Percentiles rank a stretch among this genome's conserved stretches.
Conservation (phyloP, 1,140 invertebrate species). For the Armadillidium nasatum region DNA sequence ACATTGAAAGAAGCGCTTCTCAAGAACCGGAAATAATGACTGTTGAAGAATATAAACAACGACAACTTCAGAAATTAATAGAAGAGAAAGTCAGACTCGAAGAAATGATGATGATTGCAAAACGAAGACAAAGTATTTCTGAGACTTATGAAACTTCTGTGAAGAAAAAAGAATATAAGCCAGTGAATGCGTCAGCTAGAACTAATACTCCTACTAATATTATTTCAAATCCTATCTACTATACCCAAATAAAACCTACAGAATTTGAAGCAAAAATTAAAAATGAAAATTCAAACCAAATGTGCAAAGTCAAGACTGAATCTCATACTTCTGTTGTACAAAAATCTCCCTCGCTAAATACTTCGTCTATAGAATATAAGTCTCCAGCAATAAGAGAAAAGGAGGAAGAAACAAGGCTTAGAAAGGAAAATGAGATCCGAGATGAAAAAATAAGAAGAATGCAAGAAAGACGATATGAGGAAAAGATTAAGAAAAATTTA, state of each 20-base stretch:
- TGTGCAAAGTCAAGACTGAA: conserved; percentile 25
- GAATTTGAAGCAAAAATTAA: too few relatives aligned
- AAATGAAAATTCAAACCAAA: neutral
- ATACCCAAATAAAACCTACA: too few relatives aligned
- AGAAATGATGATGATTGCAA: conserved; percentile 43
- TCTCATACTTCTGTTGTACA: too few relatives aligned
- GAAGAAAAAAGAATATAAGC: neutral
- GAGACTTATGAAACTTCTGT: neutral
- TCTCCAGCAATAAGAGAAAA: neutral
- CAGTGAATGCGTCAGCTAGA: neutral
- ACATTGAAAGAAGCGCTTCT: neutral
- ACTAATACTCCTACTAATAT: too few relatives aligned
- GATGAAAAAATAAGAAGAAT: conserved; percentile 43
- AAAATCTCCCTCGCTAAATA: too few relatives aligned
- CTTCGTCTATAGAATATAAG: neutral
- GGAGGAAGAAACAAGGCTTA: conserved; percentile 15
- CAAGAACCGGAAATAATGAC: conserved; percentile 3
- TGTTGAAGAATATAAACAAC: conserved; percentile 30
- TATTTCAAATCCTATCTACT: too few relatives aligned
- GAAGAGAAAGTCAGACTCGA: conserved; percentile 39
- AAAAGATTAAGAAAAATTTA: conserved; percentile 33
- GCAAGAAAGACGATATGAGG: conserved; percentile 39
- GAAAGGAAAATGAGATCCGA: conserved; percentile 38
- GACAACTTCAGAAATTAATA: conserved; percentile 40
- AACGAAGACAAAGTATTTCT: conserved; percentile 29